These are phyloP conservation scores for Pseudachorutes palmiensis DNA, from an alignment of 1,140 invertebrate genomes.

Conservation along the genomic window DNA sequence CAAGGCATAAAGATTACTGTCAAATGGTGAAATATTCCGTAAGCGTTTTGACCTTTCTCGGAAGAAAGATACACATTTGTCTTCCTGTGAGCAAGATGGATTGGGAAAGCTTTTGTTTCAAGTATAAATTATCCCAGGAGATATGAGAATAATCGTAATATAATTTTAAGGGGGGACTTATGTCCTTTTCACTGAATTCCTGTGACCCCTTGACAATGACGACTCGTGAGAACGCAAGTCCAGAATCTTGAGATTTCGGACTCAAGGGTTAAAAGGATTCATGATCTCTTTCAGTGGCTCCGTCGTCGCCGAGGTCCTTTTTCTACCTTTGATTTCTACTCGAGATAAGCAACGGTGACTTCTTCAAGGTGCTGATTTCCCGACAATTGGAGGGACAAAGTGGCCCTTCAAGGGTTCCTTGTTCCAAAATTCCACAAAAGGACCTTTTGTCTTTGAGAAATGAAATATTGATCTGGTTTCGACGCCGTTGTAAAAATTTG, in stretches of 20 bases:
- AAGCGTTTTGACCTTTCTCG: background rate
- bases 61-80: background rate
- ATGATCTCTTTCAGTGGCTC: background rate
- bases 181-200: too few relatives aligned
- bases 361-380: background rate
- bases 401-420: background rate
- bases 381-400: background rate
- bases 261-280: background rate
- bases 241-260: background rate
- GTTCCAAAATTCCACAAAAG: background rate
- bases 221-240: constrained; percentile 4
- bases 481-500: too few relatives aligned
- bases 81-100: background rate
- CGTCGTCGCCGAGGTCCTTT: background rate
- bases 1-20: background rate
- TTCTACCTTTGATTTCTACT: background rate
- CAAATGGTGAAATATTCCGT: background rate
- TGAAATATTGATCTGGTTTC: too few relatives aligned
- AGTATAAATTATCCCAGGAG: too few relatives aligned
- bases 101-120: background rate
- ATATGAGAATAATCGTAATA: too few relatives aligned
- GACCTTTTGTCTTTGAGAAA: too few relatives aligned
- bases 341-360: background rate
- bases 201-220: background rate
- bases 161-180: too few relatives aligned